phyloP scores from a whole-genome alignment of 1,140 invertebrate genomes.

The Cotesia glomerata region DNA sequence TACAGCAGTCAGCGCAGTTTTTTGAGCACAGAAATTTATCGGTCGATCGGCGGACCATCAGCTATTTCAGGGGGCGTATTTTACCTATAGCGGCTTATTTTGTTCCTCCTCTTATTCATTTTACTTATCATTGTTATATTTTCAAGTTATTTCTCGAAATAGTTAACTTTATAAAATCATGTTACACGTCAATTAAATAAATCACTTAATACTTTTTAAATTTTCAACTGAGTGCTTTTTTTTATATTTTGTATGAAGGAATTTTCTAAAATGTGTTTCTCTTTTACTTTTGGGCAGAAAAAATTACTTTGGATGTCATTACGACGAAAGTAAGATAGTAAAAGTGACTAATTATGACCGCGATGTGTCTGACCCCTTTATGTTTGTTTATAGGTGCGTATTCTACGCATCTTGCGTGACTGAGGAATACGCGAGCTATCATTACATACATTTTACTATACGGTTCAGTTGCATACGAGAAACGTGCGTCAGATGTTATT shows the following conservation, averaged over 20 bases:
- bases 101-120: neutral
- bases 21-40: no score
- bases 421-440: conserved; percentile 15
- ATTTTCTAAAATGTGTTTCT: neutral
- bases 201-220: no score
- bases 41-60: no score
- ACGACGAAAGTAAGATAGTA: neutral
- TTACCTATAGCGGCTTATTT: no score
- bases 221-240: neutral
- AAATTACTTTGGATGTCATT: neutral
- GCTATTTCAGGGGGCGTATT: no score
- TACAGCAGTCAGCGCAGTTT: no score
- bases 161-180: no score
- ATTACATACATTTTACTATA: neutral
- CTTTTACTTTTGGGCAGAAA: neutral
- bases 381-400: conserved; percentile 31
- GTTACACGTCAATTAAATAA: neutral
- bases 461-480: neutral
- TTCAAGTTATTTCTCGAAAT: no score
- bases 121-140: neutral
- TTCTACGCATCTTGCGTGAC: conserved; percentile 23
- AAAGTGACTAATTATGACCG: conserved; percentile 24
- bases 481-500: conserved; percentile 31
- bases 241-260: neutral
- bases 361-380: conserved; percentile 23